A percentile compares a stretch with the other conserved stretches of the same genome.
Conservation (phyloP, 37 sponge, comb jelly and placozoan species). For the Spongilla lacustris region DNA sequence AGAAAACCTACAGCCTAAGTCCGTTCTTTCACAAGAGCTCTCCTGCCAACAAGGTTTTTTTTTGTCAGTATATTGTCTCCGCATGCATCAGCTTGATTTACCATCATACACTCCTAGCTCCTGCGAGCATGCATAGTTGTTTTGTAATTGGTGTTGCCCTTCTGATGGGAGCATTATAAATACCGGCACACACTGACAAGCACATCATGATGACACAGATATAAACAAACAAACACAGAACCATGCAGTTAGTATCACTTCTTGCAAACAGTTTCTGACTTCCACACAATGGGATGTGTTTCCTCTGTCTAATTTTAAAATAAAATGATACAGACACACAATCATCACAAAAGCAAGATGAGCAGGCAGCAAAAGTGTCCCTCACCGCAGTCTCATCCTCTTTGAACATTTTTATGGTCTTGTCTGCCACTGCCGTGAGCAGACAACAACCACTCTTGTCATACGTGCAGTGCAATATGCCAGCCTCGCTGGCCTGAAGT, state of each 20-base stretch:
- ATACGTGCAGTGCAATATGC: slow-evolving; percentile 85
- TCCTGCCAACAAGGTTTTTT: too few relatives aligned
- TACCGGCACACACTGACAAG: not conserved
- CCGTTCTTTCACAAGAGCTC: too few relatives aligned
- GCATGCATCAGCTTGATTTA: too few relatives aligned
- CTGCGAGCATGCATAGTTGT: too few relatives aligned
- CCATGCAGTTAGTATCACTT: slow-evolving; percentile 77
- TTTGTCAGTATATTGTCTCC: too few relatives aligned
- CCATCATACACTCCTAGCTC: too few relatives aligned
- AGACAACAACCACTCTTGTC: slow-evolving; percentile 94
- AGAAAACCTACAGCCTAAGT: too few relatives aligned
- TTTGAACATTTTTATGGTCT: slow-evolving; percentile 97
- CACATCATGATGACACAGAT: not conserved
- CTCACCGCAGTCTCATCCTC: slow-evolving; percentile 96
- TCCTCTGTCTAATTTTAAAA: slow-evolving; percentile 91
- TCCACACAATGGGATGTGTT: slow-evolving; percentile 88
- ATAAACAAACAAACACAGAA: not conserved
- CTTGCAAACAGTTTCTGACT: slow-evolving; percentile 79
- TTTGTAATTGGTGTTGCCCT: too few relatives aligned
- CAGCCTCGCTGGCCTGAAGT: slow-evolving; percentile 97
- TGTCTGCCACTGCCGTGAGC: slow-evolving; percentile 94
- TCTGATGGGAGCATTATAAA: not conserved
- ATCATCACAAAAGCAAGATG: not conserved
- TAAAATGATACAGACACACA: not conserved
- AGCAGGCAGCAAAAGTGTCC: too few relatives aligned